Percentiles rank a stretch among this genome's conserved stretches.
Evolutionary conservation across 1,140 invertebrate species (phyloP).

Genomic region (Spodoptera frugiperda): DNA sequence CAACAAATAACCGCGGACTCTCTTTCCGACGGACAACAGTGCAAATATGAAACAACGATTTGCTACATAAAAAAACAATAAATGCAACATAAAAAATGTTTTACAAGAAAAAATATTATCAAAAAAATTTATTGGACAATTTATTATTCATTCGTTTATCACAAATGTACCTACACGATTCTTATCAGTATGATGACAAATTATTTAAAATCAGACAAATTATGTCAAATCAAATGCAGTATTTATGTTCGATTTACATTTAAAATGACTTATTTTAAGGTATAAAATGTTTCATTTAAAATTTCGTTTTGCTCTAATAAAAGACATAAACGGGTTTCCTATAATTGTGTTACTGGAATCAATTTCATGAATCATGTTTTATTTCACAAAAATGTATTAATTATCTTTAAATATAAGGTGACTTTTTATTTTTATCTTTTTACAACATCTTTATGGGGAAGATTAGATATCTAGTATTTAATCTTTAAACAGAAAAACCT

Average conservation of each 20-base stretch:
- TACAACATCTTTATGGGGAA: too few relatives aligned
- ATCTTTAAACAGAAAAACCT: too few relatives aligned
- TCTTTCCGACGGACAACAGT: constrained; percentile 10
- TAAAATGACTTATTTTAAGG: background rate
- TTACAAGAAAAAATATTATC: background rate
- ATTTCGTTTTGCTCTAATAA: constrained; percentile 44
- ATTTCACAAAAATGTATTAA: background rate
- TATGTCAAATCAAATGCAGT: background rate
- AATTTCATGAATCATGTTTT: background rate
- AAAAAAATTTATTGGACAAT: background rate
- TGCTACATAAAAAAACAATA: background rate
- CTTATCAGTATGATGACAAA: constrained; percentile 15
- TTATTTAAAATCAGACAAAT: background rate
- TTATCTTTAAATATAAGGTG: background rate
- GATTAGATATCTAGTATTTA: too few relatives aligned
- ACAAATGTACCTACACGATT: background rate
- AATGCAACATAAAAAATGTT: background rate
- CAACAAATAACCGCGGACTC: background rate
- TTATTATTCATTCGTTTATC: constrained; percentile 1
- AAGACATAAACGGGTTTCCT: constrained; percentile 65
- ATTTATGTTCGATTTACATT: background rate
- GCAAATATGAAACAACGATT: background rate
- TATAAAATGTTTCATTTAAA: background rate
- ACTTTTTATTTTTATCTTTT: background rate
- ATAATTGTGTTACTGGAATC: background rate